Evolutionary conservation across 35 echinoderm and acorn worm genomes (phyloP).

Genomic region (Amphiura filiformis): DNA sequence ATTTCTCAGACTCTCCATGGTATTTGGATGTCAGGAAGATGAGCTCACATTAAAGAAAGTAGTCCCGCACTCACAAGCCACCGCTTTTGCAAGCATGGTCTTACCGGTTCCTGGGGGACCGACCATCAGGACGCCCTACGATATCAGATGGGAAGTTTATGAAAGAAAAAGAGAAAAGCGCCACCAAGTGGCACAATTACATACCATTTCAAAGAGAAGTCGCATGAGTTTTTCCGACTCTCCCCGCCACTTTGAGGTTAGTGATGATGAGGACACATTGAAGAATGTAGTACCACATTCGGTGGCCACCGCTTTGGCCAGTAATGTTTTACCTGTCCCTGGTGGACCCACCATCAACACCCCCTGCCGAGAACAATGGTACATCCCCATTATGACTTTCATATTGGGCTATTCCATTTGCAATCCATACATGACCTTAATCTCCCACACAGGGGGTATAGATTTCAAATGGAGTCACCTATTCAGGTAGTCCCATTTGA

Average conservation of each 20-base stretch:
- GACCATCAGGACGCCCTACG: slow-evolving; percentile 76
- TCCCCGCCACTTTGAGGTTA: slow-evolving; percentile 83
- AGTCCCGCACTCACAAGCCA: slow-evolving; percentile 79
- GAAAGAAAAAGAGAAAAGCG: slow-evolving; percentile 30
- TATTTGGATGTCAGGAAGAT: slow-evolving; percentile 75
- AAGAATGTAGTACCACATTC: slow-evolving; percentile 89
- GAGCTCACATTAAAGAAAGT: slow-evolving; percentile 90
- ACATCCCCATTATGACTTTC: too few relatives aligned
- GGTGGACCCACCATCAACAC: slow-evolving; percentile 83
- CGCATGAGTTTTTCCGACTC: slow-evolving; percentile 87
- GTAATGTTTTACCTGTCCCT: slow-evolving; percentile 79
- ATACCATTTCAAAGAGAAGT: slow-evolving; percentile 94
- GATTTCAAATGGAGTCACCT: too few relatives aligned
- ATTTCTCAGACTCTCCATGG: slow-evolving; percentile 85
- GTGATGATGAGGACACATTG: slow-evolving; percentile 72
- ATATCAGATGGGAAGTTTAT: neutral
- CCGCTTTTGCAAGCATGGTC: slow-evolving; percentile 78
- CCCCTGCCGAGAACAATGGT: slow-evolving; percentile 24
- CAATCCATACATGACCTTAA: too few relatives aligned
- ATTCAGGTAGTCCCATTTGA: too few relatives aligned
- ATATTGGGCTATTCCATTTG: too few relatives aligned
- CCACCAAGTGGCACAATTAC: slow-evolving; percentile 17
- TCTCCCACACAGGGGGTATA: too few relatives aligned
- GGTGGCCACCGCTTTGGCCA: slow-evolving; percentile 84
- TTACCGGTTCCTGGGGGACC: slow-evolving; percentile 84